Conservation (phyloP, 2,113 vertebrate species). For the Serinus canaria region DNA sequence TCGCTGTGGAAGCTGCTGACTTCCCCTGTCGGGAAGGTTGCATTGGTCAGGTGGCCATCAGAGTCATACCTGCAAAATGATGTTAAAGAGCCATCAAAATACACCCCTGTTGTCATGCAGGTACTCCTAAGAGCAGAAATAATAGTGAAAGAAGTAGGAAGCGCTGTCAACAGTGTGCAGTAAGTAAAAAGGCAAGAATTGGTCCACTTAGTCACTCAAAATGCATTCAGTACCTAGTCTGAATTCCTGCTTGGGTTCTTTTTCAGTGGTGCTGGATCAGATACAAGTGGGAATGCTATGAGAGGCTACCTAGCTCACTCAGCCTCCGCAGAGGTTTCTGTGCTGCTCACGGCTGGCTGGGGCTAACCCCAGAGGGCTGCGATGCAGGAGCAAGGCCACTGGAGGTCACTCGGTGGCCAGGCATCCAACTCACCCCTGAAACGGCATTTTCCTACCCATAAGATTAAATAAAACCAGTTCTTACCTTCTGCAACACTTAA, state of each 20-base stretch:
- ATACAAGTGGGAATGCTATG: neutral
- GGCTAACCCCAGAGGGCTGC: neutral
- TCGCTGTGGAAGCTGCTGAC: slow-evolving; percentile 92
- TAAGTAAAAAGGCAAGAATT: neutral
- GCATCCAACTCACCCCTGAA: neutral
- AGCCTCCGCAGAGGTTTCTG: neutral
- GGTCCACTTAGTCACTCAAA: neutral
- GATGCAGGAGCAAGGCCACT: slow-evolving; percentile 3
- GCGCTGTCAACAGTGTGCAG: slow-evolving; percentile 5
- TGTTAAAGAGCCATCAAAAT: neutral
- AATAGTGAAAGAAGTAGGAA: neutral
- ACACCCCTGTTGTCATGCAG: neutral
- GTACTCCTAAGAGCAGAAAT: neutral
- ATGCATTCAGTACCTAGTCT: neutral
- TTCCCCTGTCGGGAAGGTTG: slow-evolving; percentile 91
- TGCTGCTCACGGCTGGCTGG: neutral
- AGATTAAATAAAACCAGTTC: slow-evolving; percentile 8
- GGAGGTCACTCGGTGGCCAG: slow-evolving; percentile 70
- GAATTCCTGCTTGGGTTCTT: slow-evolving; percentile 1
- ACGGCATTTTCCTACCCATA: neutral
- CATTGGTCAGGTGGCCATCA: slow-evolving; percentile 90
- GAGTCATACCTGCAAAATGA: slow-evolving; percentile 84
- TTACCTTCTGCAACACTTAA: neutral
- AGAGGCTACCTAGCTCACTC: neutral
- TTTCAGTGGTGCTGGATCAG: neutral